Base-by-base conservation (phyloP, 2,797 vertebrate species). In the Chelon labrosus region DNA sequence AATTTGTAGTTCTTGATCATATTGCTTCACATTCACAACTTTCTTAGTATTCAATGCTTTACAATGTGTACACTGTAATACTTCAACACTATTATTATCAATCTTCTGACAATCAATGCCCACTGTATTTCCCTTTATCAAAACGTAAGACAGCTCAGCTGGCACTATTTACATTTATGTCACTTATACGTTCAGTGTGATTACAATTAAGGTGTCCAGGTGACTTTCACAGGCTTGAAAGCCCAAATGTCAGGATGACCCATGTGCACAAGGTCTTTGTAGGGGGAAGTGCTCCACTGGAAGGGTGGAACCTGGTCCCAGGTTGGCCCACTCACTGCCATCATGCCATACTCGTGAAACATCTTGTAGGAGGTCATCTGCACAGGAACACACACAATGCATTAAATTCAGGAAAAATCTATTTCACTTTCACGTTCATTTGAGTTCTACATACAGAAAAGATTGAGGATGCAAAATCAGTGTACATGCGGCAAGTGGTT, bases 211-310 rank as follows among this genome's bases (percentile, higher is more conserved):
- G 93, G 77, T 38, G 77, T 79, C 98, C 98, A 99, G 6, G 4
- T 85, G 82, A 99, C 92, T 65, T 91, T 87, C 61, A 98, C 16
- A 0, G 96, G 95, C 2, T 86, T 89, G 80, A 99, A 99, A 52
- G 83, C 93, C 98, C 97, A 99, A 71, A 91, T 92, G 91, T 99
- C 97, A 0, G 98, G 98, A 10, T 99, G 98, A 2, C 97, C 98
- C 95, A 97, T 97, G 90, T 97, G 97, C 20, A 95, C 59, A 58
- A 94, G 87, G 61, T 81, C 62, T 17, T 81, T 88, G 86, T 94
- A 99, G 0, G 97, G 96, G 0, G 97, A 99, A 0, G 86, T 44
- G 80, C 96, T 99, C 98, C 98, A 99, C 90, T 96, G 94, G 90
- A 99, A 99, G 0, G 95, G 93, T 0, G 97, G 96, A 7, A 98